phyloP scores from a whole-genome alignment of 2,888 invertebrate genomes.

The Holacanthella duospinosa region DNA sequence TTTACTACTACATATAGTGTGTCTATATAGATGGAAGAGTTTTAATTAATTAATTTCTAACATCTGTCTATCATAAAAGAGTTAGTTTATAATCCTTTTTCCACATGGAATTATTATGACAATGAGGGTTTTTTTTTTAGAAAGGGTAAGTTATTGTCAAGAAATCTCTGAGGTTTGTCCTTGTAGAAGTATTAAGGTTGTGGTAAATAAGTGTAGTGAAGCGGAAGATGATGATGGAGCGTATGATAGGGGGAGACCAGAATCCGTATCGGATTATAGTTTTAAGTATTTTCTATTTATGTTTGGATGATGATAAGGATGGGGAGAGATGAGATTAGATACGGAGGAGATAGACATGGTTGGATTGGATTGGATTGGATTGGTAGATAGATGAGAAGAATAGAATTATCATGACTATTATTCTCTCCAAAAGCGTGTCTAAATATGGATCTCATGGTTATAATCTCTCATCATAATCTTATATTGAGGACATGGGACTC shows the following conservation, averaged over 20 bases:
- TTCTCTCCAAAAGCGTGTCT: conserved; percentile 13
- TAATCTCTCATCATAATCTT: conserved; percentile 18
- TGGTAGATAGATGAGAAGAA: background rate
- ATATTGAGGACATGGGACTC: conserved; percentile 1
- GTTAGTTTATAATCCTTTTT: too few relatives aligned
- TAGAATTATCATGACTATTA: conserved; percentile 1
- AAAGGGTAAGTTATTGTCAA: background rate
- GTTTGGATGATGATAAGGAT: background rate
- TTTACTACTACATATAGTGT: too few relatives aligned
- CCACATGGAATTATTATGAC: too few relatives aligned
- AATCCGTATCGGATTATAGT: background rate
- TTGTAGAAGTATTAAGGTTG: too few relatives aligned
- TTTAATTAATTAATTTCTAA: too few relatives aligned
- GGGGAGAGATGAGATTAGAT: background rate
- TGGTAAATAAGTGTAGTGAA: background rate
- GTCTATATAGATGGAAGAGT: too few relatives aligned
- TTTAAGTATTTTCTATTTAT: background rate
- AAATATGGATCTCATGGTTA: conserved; percentile 16
- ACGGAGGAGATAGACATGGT: background rate
- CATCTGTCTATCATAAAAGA: too few relatives aligned
- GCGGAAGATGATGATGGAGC: too few relatives aligned
- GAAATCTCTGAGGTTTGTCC: too few relatives aligned
- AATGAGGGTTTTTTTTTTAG: too few relatives aligned
- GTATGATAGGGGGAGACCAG: background rate
- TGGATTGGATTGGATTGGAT: background rate